Base-by-base conservation (phyloP, 2,888 invertebrate species). In the Hemicrepidius hirtus region DNA sequence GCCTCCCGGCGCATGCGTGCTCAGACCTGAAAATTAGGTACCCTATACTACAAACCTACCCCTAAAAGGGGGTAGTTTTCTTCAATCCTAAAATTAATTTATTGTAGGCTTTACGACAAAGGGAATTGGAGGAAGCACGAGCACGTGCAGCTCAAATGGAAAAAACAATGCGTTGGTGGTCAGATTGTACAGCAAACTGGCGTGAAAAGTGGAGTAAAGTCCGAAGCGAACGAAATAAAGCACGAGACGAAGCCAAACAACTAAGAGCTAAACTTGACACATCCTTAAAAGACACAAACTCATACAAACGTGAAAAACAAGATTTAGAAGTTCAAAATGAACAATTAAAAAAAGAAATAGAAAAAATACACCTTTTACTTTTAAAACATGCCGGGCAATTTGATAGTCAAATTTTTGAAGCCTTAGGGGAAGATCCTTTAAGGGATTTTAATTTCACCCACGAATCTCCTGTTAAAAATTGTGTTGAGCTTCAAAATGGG, bases 131-230 rank as follows among this genome's bases (percentile, higher is more conserved):
- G 83, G 98, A 98, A 84, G 97, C 97, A 0, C 89, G 97, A 77
- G 97, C 97, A 3, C 88, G 98, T 75, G 97, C 97, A 13, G 94
- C 97, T 0, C 98, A 99, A 87, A 99, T 99, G 99, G 99, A 99
- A 86, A 98, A 98, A 87, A 99, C 98, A 0, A 98, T 99, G 98
- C 90, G 97, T 71, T 99, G 98, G 98, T 99, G 94, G 98, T 97
- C 95, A 63, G 98, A 98, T 86, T 99, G 99, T 85, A 98, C 98
- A 0, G 96, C 97, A 0, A 96, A 96, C 84, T 97, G 97, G 97
- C 88, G 97, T 37, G 95, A 95, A 84, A 98, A 98, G 84, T 99
- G 98, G 98, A 95, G 95, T 88, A 92, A 97, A 90, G 93, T 95
- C 80, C 91, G 97, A 66, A 96, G 94, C 84, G 98, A 98, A 87